These are phyloP conservation scores for Parauchenoglanis punctatus DNA, from an alignment of 2,797 vertebrate species.

Conservation along the genomic window DNA sequence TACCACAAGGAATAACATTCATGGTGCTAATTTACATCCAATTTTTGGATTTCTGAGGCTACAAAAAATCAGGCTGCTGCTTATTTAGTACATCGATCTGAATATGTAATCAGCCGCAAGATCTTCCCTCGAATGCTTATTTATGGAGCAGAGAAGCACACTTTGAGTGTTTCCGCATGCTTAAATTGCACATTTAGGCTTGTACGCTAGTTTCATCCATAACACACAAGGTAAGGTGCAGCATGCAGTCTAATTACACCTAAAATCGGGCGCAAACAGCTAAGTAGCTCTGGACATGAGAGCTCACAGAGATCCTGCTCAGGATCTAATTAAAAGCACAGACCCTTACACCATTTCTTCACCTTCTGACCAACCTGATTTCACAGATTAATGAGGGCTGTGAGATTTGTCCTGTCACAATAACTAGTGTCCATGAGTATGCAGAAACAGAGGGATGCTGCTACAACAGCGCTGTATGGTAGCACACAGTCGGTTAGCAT, in stretches of 20 bases:
- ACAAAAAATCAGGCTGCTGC: neutral
- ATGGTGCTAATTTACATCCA: neutral
- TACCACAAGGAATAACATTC: neutral
- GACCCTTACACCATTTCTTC: conserved; percentile 35
- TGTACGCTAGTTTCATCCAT: neutral
- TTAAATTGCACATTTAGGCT: neutral
- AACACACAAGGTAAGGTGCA: neutral
- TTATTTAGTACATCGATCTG: neutral
- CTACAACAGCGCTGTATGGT: too few relatives aligned
- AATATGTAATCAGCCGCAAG: neutral
- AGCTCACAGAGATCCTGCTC: conserved; percentile 3
- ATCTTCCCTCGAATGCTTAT: neutral
- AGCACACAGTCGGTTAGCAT: neutral
- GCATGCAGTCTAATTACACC: neutral
- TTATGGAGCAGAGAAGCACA: neutral
- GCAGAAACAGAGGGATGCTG: neutral
- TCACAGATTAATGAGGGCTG: conserved; percentile 56
- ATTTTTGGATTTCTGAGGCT: neutral
- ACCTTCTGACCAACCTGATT: conserved; percentile 53
- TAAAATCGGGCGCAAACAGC: neutral
- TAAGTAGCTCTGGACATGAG: neutral
- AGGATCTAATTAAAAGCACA: conserved; percentile 51
- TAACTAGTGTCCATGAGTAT: neutral
- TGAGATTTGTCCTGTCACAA: conserved; percentile 7
- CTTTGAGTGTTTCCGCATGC: neutral